Evolutionary conservation across 2,797 vertebrate genomes (phyloP).

Genomic region (Sebastes cheni): DNA sequence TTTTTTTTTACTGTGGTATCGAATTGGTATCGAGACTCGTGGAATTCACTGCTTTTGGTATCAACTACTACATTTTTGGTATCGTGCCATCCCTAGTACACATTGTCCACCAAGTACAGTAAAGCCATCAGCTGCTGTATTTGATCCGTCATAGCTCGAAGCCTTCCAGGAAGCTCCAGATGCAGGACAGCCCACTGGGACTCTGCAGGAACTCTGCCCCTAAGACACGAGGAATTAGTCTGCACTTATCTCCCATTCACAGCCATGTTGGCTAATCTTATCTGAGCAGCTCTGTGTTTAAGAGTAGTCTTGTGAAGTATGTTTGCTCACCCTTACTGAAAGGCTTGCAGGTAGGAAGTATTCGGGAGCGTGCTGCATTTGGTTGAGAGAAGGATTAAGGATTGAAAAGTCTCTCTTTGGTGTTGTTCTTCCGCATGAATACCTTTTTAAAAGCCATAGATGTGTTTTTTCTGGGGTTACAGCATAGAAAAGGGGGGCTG

Average conservation of each 20-base stretch:
- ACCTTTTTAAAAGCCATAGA: background rate
- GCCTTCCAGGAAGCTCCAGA: conserved; percentile 1
- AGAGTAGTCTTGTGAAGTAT: conserved; percentile 52
- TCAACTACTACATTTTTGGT: too few relatives aligned
- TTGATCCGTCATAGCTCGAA: conserved; percentile 16
- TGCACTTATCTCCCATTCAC: conserved; percentile 73
- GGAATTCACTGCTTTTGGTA: too few relatives aligned
- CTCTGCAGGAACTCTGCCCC: conserved; percentile 52
- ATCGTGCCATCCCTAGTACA: too few relatives aligned
- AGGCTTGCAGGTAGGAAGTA: conserved; percentile 40
- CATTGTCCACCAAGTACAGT: background rate
- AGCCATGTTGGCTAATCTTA: conserved; percentile 73
- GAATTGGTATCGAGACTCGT: too few relatives aligned
- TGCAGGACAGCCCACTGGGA: conserved; percentile 54
- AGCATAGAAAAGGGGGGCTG: background rate
- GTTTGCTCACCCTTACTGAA: conserved; percentile 38
- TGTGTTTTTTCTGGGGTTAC: background rate
- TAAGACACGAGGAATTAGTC: conserved; percentile 63
- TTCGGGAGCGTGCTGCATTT: conserved; percentile 20
- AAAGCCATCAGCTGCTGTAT: background rate
- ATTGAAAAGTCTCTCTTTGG: conserved; percentile 31
- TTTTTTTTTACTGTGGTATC: too few relatives aligned
- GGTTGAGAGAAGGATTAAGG: conserved; percentile 43
- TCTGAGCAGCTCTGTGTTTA: conserved; percentile 54
- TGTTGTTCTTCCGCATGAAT: conserved; percentile 47